Base-by-base conservation (phyloP, 2,797 vertebrate genomes). In the Zenarchopterus dispar region DNA sequence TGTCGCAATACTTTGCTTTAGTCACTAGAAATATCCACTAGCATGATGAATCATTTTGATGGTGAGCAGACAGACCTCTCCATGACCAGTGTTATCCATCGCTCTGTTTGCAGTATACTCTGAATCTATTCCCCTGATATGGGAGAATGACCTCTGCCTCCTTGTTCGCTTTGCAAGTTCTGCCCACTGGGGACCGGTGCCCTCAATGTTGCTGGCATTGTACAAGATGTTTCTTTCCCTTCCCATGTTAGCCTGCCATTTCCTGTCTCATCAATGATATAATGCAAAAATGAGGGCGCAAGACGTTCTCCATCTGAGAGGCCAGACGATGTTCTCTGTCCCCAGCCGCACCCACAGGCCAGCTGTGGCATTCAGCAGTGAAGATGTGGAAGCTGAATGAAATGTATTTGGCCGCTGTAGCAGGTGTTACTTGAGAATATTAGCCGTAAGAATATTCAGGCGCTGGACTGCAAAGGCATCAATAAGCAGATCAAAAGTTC, bases 401-500 rank as follows among this genome's bases (percentile, higher is more conserved):
- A 65, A 42, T n/a, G n/a, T 22, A 53, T 56, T 67, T 71, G 73
- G 44, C 22, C 19, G 31, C 56, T 56, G 41, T 33, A 58, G 47
- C 65, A 79, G 82, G 79, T 85, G 82, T 83, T 84, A 75, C 73
- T 70, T 75, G 56, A 75, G 80, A 79, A 82, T 84, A 81, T 78
- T 36, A 26, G 22, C 9, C 9, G 19, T 9, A 13, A 46, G 9
- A 22, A 46, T 21, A 4, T 31, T 31, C 33, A 36, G 33, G 33
- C 11, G 11, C 33, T 10, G 33, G 9, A 19, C 43, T 22, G 44
- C 10, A 22, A 46, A 46, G 44, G 22, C 33, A 13, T 36, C 9
- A 36, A 36, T 2, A 28, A 6, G 7, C 7, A 28, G 28, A 28
- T 28, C 28, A 28, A 36, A 36, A 10, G 11, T 11, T 13, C 11